Conservation (phyloP, 1,140 invertebrate genomes). For the Leptestheria dahalacensis region DNA sequence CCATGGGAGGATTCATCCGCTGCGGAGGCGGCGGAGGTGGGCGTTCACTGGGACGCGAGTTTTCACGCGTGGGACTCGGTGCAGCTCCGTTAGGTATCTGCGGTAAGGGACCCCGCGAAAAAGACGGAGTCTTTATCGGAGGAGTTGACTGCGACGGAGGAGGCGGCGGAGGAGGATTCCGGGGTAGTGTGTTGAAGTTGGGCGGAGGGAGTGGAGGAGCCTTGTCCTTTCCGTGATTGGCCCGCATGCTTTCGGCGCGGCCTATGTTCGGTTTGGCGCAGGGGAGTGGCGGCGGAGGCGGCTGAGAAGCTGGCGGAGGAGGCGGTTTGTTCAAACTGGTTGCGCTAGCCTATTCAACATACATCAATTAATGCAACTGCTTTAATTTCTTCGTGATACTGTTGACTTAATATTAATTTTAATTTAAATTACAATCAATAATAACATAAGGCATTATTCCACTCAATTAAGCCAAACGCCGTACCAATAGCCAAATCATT, state of each 20-base stretch:
- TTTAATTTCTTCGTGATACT: too few species aligned
- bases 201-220: not conserved
- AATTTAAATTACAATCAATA: too few species aligned
- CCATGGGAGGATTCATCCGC: conserved; percentile 11
- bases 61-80: conserved; percentile 1
- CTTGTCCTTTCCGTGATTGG: not conserved
- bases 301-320: not conserved
- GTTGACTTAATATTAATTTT: too few species aligned
- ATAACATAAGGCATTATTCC: too few species aligned
- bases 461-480: too few species aligned
- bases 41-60: conserved; percentile 1
- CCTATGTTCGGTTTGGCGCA: conserved; percentile 7
- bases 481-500: too few species aligned
- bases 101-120: conserved; percentile 3
- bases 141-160: not conserved
- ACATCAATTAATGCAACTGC: too few species aligned
- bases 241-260: not conserved
- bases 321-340: not conserved
- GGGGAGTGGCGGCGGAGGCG: conserved; percentile 10
- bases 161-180: not conserved
- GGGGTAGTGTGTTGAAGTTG: not conserved
- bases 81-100: not conserved
- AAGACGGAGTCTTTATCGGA: not conserved
- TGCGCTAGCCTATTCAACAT: not conserved
- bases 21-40: conserved; percentile 14